phyloP scores from a whole-genome alignment of 2,888 invertebrate species.

The Cremastobaeus sp. region DNA sequence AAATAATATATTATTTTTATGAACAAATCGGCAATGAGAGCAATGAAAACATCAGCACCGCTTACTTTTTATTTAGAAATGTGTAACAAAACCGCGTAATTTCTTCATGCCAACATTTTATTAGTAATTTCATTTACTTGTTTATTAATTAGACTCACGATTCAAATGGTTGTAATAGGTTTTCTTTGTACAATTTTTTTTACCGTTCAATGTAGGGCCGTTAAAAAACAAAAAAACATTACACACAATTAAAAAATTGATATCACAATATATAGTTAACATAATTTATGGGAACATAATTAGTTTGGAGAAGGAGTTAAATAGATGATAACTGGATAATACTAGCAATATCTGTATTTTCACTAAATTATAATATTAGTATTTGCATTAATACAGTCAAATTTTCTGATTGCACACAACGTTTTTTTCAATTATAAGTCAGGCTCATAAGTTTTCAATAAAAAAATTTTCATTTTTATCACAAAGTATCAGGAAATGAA shows the following conservation, averaged over 20 bases:
- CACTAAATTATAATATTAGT: conserved; percentile 59
- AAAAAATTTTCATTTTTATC: conserved; percentile 50
- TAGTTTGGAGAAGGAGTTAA: conserved; percentile 52
- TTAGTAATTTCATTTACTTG: no score
- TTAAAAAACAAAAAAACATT: no score
- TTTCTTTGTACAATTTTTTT: no score
- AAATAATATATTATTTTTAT: no score
- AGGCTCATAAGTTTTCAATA: conserved; percentile 38
- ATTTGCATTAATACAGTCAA: conserved; percentile 51
- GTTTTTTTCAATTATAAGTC: conserved; percentile 39
- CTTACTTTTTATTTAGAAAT: no score
- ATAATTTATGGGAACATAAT: conserved; percentile 30
- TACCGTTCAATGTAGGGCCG: no score
- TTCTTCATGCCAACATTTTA: no score
- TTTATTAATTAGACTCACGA: no score
- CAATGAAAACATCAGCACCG: no score
- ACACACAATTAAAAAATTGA: neutral
- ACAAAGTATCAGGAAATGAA: conserved; percentile 52
- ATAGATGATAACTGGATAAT: conserved; percentile 53
- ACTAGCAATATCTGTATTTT: conserved; percentile 59
- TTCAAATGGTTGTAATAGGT: no score
- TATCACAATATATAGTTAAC: conserved; percentile 2
- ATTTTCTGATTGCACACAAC: conserved; percentile 41
- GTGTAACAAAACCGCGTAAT: no score
- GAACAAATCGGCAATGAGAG: no score